Base-by-base conservation (phyloP, 2,797 vertebrate genomes). In the Acipenser transmontanus region DNA sequence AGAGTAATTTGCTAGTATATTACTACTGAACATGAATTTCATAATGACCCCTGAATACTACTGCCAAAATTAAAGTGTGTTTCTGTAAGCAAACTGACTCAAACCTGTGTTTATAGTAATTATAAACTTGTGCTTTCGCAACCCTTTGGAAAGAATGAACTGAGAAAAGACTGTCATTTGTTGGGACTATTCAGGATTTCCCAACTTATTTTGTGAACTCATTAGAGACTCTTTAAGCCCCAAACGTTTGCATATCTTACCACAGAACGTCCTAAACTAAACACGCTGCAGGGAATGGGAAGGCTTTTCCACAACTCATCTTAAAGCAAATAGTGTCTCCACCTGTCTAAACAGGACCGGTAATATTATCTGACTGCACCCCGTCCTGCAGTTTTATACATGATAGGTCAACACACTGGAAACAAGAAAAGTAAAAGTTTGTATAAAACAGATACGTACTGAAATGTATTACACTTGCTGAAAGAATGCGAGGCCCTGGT, bases 161-260 rank as follows among this genome's bases (percentile, higher is more conserved):
- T 71, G 77, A 71, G 68, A 67, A 70, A 77, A 82, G 83, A 82
- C 80, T 87, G 83, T 83, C 86, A 88, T 89, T 89, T 85, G 57
- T 76, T 76, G 59, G 7, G 69, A 67, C 82, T 89, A 88, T 90
- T 88, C 82, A 76, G 73, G 86, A 80, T 75, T 63, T 8, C 66
- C 70, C 75, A 78, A 79, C 70, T 76, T 17, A 80, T 76, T 76
- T 75, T 82, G 81, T 85, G 84, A 85, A 82, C 81, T 83, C 75
- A 1, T 34, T 34, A 34, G 34, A 34, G 34, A 34, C 82, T 81
- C 82, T 75, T 81, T 76, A 72, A 78, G 79, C 70, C 69, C 70
- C 72, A 76, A 73, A 76, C 73, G 83, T 78, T 74, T 80, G 80
- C 81, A 80, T 71, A 69, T 73, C 68, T 77, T 78, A 74, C 74